phyloP scores from a whole-genome alignment of 1,140 invertebrate genomes.

The Andrena cerasifolii region DNA sequence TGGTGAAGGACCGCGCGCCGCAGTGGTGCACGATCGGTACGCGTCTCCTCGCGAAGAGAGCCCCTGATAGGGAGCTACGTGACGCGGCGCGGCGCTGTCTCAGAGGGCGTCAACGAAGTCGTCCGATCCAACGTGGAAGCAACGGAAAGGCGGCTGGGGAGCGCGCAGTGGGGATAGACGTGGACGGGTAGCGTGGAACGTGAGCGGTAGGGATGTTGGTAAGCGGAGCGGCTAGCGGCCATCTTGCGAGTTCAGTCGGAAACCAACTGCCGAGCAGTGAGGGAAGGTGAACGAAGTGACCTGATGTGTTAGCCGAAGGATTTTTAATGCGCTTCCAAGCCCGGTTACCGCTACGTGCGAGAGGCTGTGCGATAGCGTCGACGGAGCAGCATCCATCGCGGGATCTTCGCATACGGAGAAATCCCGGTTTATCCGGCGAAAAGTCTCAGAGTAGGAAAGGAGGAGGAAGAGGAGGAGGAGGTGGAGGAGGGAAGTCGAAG shows the following conservation, averaged over 20 bases:
- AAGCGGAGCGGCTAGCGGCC: conserved; percentile 69
- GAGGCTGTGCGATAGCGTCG: conserved; percentile 75
- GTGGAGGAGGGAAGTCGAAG: conserved; percentile 23
- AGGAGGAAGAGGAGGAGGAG: conserved; percentile 18
- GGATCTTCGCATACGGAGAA: conserved; percentile 63
- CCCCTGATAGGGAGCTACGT: conserved; percentile 65
- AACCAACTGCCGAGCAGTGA: conserved; percentile 82
- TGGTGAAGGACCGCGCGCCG: too few relatives aligned
- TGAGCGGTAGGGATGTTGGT: conserved; percentile 40
- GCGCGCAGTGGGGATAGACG: background rate
- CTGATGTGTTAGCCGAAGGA: conserved; percentile 80
- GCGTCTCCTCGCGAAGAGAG: background rate
- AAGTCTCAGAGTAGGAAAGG: conserved; percentile 56
- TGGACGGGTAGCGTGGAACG: background rate
- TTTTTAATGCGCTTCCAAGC: conserved; percentile 81
- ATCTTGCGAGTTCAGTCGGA: conserved; percentile 79
- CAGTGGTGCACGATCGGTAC: background rate
- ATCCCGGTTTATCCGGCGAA: conserved; percentile 58
- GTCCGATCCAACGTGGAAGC: conserved; percentile 52
- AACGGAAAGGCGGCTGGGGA: background rate
- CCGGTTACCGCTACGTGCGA: conserved; percentile 74
- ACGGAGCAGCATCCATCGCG: conserved; percentile 63
- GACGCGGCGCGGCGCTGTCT: conserved; percentile 55
- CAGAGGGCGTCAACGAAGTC: conserved; percentile 69
- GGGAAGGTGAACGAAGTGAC: conserved; percentile 79